Conservation (phyloP, 2,888 invertebrate genomes). For the Cheilosia pagana region DNA sequence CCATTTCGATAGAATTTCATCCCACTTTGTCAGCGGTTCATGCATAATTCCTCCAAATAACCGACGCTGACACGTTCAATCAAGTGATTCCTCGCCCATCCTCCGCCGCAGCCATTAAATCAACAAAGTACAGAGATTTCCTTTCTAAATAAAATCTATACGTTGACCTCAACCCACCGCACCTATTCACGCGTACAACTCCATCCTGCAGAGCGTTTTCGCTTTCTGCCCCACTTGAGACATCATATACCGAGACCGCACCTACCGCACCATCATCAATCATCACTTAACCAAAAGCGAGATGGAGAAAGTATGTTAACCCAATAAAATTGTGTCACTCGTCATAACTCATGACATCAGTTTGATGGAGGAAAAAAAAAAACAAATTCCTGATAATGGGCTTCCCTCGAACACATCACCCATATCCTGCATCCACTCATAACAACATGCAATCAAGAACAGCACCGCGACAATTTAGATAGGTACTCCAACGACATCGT, state of each 20-base stretch:
- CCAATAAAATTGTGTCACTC: constrained; percentile 72
- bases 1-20: too few species aligned
- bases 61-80: constrained; percentile 18
- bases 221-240: constrained; percentile 29
- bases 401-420: constrained; percentile 61
- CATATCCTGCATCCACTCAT: constrained; percentile 34
- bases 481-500: constrained; percentile 74
- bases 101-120: constrained; percentile 9
- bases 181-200: neutral
- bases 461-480: constrained; percentile 75
- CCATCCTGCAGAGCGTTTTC: neutral
- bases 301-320: constrained; percentile 69
- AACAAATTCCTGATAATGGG: constrained; percentile 71
- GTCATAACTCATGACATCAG: constrained; percentile 66
- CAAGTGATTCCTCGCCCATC: constrained; percentile 1
- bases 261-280: constrained; percentile 44
- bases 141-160: neutral
- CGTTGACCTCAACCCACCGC: constrained; percentile 21
- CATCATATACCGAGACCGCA: constrained; percentile 13
- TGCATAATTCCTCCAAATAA: constrained; percentile 11
- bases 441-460: constrained; percentile 71
- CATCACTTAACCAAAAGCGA: constrained; percentile 45
- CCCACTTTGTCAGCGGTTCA: neutral
- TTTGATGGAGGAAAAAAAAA: constrained; percentile 21
- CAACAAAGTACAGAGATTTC: constrained; percentile 18